Conservation (phyloP, 2,888 invertebrate species). For the Bibio marci region DNA sequence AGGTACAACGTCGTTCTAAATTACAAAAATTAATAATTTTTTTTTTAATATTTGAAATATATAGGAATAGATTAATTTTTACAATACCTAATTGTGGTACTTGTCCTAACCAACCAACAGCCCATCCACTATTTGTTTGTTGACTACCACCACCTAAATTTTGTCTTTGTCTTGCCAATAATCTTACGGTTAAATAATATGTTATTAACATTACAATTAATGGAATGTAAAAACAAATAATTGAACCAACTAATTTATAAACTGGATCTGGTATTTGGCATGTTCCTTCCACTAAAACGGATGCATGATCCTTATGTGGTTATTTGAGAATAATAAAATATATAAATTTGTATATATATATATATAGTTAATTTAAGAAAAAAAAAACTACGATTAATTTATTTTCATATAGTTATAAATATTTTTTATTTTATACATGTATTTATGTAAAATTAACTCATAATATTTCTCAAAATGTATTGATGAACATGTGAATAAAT, state of each 20-base stretch:
- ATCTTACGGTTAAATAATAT: constrained; percentile 79
- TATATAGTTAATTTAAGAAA: no score
- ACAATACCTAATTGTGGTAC: constrained; percentile 33
- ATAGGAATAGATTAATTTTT: no score
- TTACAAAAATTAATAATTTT: constrained; percentile 3
- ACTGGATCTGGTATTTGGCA: constrained; percentile 79
- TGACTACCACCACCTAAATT: constrained; percentile 35
- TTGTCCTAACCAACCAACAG: constrained; percentile 56
- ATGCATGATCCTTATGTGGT: constrained; percentile 30
- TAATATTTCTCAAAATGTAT: no score
- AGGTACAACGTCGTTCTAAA: constrained; percentile 58
- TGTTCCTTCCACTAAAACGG: constrained; percentile 64
- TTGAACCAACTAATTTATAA: constrained; percentile 83
- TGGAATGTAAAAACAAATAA: constrained; percentile 92
- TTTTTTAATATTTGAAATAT: background rate
- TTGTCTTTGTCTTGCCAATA: constrained; percentile 69
- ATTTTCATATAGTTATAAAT: no score
- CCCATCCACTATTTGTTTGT: constrained; percentile 39
- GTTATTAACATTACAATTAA: constrained; percentile 87
- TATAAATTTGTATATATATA: no score
- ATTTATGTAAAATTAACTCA: no score
- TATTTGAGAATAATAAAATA: no score
- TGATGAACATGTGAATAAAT: no score
- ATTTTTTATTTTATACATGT: no score
- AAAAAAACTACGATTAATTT: no score